Percentiles rank a stretch among this genome's conserved stretches.
These are phyloP conservation scores for Xyrauchen texanus DNA, from an alignment of 2,113 vertebrate species.

Conservation along the genomic window DNA sequence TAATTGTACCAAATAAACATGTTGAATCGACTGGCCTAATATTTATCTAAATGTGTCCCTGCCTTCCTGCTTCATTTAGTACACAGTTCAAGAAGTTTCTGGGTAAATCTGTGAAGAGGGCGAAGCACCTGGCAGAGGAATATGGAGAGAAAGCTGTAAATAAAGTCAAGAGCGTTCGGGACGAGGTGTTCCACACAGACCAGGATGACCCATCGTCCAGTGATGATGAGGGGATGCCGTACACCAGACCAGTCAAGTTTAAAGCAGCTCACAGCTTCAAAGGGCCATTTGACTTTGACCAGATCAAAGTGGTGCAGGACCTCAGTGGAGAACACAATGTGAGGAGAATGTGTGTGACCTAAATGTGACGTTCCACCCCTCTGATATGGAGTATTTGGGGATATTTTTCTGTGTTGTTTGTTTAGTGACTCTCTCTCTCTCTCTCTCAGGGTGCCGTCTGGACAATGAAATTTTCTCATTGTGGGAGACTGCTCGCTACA, in stretches of 20 bases:
- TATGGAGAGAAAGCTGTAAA: constrained; percentile 97
- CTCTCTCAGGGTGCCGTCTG: constrained; percentile 90
- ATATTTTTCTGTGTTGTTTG: not conserved
- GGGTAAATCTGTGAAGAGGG: constrained; percentile 95
- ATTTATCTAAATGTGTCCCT: no score
- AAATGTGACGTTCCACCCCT: not conserved
- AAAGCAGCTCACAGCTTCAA: constrained; percentile 98
- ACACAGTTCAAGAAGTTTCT: constrained; percentile 96
- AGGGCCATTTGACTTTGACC: constrained; percentile 97
- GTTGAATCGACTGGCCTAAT: no score
- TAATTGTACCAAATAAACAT: no score
- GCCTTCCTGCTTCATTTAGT: constrained; percentile 65
- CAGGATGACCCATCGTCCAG: constrained; percentile 96
- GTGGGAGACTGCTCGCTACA: constrained; percentile 90
- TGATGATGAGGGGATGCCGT: constrained; percentile 98
- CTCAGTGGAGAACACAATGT: constrained; percentile 98
- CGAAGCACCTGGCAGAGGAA: constrained; percentile 95
- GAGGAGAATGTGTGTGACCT: constrained; percentile 52
- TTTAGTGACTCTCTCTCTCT: constrained; percentile 6
- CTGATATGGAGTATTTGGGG: not conserved
- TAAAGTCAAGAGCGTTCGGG: constrained; percentile 97
- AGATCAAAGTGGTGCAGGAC: constrained; percentile 96
- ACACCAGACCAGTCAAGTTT: constrained; percentile 95
- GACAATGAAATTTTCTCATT: constrained; percentile 99
- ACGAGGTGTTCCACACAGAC: constrained; percentile 98